Evolutionary conservation across 2,797 vertebrate species (phyloP).

Genomic region (Thaleichthys pacificus): DNA sequence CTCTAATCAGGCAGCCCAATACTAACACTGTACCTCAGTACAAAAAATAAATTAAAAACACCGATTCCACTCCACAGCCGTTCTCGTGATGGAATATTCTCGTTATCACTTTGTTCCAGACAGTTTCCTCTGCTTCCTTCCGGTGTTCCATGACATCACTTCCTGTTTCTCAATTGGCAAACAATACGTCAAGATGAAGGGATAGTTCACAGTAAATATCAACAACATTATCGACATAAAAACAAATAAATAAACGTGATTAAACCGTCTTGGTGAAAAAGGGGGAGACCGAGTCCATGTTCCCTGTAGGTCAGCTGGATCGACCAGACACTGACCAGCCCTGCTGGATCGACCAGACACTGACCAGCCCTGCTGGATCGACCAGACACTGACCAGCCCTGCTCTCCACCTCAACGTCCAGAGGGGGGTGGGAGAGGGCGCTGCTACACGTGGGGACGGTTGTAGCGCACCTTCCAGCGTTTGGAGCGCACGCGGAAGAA

Average conservation of each 20-base stretch:
- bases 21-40: not conserved
- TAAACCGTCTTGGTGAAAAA: slow-evolving; percentile 2
- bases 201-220: not conserved
- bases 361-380: too few relatives aligned
- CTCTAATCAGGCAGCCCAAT: too few relatives aligned
- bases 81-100: too few relatives aligned
- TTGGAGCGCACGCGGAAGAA: slow-evolving; percentile 88
- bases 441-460: slow-evolving; percentile 75
- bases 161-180: not conserved
- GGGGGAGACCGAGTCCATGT: not conserved
- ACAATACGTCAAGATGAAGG: not conserved
- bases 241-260: slow-evolving; percentile 20
- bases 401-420: not conserved
- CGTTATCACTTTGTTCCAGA: too few relatives aligned
- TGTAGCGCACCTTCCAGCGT: slow-evolving; percentile 79
- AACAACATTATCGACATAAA: not conserved
- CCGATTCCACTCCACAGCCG: not conserved
- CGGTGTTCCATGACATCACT: not conserved
- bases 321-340: too few relatives aligned
- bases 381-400: not conserved
- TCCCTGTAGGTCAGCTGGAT: not conserved
- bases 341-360: too few relatives aligned
- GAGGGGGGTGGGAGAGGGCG: not conserved
- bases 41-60: not conserved
- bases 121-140: too few relatives aligned